Evolutionary conservation across 2,888 invertebrate genomes (phyloP).

Genomic region (Agriopis marginaria): DNA sequence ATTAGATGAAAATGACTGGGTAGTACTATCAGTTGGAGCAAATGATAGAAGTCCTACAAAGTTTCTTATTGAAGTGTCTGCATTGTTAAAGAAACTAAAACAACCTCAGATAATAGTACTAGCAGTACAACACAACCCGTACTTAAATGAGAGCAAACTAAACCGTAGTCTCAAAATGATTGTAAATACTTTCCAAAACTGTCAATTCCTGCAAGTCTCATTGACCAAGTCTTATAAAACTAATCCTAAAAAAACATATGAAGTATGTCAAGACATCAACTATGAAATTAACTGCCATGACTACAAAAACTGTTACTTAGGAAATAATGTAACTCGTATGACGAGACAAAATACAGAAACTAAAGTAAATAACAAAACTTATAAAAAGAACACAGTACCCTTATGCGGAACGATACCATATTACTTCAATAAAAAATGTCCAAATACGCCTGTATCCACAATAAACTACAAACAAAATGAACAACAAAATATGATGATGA

Average conservation of each 20-base stretch:
- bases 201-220: neutral
- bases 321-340: neutral
- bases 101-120: neutral
- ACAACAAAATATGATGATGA: neutral
- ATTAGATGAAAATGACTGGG: neutral
- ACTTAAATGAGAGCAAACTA: slow-evolving; percentile 12
- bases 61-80: slow-evolving; percentile 1
- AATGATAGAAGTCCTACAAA: slow-evolving; percentile 9
- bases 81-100: neutral
- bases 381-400: no score
- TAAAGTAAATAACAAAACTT: neutral
- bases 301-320: neutral
- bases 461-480: neutral
- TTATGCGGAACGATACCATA: neutral
- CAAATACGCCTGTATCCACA: no score
- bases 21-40: slow-evolving; percentile 1
- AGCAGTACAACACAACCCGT: neutral
- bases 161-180: slow-evolving; percentile 2
- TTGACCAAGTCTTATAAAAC: no score
- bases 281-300: neutral
- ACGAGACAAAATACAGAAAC: neutral
- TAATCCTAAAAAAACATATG: neutral
- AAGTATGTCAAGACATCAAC: neutral
- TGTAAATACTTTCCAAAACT: neutral
- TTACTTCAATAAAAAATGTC: neutral